Evolutionary conservation across 2,888 invertebrate species (phyloP), one percentile per base, ranked within the genome.

Genomic region (Drosophila sordidula): DNA sequence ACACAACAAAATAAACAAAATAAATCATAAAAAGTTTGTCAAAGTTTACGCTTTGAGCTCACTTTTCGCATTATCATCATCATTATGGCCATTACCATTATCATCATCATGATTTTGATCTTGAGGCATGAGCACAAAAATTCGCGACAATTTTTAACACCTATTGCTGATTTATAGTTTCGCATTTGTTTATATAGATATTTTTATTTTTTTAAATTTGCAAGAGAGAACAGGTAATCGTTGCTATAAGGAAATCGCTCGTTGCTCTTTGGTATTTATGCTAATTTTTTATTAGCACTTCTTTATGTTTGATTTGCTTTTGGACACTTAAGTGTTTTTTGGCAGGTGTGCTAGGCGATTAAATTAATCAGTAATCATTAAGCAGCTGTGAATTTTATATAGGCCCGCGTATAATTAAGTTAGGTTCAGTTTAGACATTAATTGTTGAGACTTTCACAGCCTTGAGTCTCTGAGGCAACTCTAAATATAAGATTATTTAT

Each of bases 91-190:
- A 51, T 64, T 14, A 55, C 29, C 26, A 50, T 50, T 58, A 58
- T 44, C 44, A 71, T 63, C 22, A 52, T 71, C 47, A 51, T 66
- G 16, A 75, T 71, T 71, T 71, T 72, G 78, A 83, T 65, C 64
- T 78, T 86, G 80, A 67, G 32, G 67, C 36, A 42, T 41, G 14
- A 12, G 34, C 34, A 34, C 34, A 36, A 51, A 39, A 56, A 38
- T 42, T 56, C 46, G 49, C 57, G 59, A 61, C 67, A 74, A 18
- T 71, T 71, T 52, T 67, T 61, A 64, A 64, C 75, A 78, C 70
- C 56, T 75, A 49, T 41, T 14, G 49, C 54, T 45, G 52, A 71
- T 71, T 80, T 69, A 49, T 46, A 41, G 44, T n/a, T 36, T 38
- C 25, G 32, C 9, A 9, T 58, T n/a, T 29, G 3, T 29, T 29